These are phyloP conservation scores for Phenganax stokvisi DNA, from an alignment of 92 coral and sea anemone genomes.

Conservation along the genomic window DNA sequence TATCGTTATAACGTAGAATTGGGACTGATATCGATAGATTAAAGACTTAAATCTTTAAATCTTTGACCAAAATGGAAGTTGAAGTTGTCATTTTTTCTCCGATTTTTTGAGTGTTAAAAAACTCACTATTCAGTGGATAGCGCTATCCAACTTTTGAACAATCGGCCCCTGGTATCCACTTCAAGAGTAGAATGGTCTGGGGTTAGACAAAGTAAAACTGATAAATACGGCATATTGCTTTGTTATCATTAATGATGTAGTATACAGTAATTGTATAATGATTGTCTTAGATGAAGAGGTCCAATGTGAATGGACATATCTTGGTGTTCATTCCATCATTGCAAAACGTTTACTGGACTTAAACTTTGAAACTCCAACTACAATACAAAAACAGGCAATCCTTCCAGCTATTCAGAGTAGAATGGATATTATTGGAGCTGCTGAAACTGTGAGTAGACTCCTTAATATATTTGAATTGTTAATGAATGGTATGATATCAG, in stretches of 20 bases:
- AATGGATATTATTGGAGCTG: slow-evolving; percentile 91
- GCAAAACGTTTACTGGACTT: slow-evolving; percentile 59
- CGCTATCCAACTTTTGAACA: too few relatives aligned
- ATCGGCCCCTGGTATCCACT: too few relatives aligned
- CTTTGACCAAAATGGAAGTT: too few relatives aligned
- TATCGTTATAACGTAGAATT: too few relatives aligned
- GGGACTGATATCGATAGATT: too few relatives aligned
- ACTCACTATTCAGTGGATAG: too few relatives aligned
- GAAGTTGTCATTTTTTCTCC: too few relatives aligned
- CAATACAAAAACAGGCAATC: slow-evolving; percentile 76
- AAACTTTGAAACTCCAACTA: slow-evolving; percentile 72
- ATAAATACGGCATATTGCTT: not conserved
- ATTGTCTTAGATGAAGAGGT: slow-evolving; percentile 20
- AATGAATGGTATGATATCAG: not conserved
- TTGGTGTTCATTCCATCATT: slow-evolving; percentile 62
- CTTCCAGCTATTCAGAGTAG: slow-evolving; percentile 77
- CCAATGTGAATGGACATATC: slow-evolving; percentile 69
- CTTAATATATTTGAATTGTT: not conserved
- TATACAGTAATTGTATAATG: not conserved
- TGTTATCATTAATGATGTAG: too few relatives aligned
- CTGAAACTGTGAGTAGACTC: slow-evolving; percentile 74
- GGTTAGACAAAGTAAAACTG: not conserved
- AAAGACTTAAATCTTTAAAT: too few relatives aligned
- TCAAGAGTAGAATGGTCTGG: not conserved
- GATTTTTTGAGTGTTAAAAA: too few relatives aligned